phyloP scores from a whole-genome alignment of 2,888 invertebrate genomes.

The Subacronicta megacephala region DNA sequence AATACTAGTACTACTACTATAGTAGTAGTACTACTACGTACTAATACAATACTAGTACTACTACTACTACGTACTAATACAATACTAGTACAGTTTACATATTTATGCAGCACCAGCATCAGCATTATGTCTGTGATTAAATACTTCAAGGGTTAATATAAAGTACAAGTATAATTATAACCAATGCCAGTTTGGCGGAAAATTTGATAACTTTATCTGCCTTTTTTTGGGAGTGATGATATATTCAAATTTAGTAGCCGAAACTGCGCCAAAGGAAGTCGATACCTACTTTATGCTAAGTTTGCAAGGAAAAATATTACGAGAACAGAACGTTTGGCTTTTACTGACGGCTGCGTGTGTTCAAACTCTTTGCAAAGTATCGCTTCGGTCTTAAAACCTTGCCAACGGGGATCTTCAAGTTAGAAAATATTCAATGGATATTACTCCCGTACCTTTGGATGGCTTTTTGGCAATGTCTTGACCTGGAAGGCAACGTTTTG shows the following conservation, averaged over 20 bases:
- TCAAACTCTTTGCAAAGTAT: conserved; percentile 34
- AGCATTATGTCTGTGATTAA: too few species aligned
- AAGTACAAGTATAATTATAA: too few species aligned
- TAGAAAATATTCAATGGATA: conserved; percentile 39
- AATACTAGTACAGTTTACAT: too few species aligned
- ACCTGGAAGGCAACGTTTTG: too few species aligned
- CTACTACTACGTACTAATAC: too few species aligned
- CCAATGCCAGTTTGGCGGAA: too few species aligned
- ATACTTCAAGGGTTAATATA: too few species aligned
- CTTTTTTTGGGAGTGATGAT: background rate
- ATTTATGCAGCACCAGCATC: too few species aligned
- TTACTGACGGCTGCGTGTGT: conserved; percentile 10
- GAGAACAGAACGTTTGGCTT: conserved; percentile 10
- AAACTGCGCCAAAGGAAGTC: background rate
- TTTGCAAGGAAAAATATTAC: conserved; percentile 15
- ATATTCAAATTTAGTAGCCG: background rate
- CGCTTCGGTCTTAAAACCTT: conserved; percentile 30
- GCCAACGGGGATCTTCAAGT: conserved; percentile 15
- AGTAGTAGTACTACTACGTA: too few species aligned
- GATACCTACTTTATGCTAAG: background rate
- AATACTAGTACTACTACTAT: too few species aligned
- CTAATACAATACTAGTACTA: too few species aligned
- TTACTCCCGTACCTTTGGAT: conserved; percentile 12
- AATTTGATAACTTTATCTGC: too few species aligned
- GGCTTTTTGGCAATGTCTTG: background rate